Evolutionary conservation across 1,140 invertebrate genomes (phyloP).

Genomic region (Zophobas morio): DNA sequence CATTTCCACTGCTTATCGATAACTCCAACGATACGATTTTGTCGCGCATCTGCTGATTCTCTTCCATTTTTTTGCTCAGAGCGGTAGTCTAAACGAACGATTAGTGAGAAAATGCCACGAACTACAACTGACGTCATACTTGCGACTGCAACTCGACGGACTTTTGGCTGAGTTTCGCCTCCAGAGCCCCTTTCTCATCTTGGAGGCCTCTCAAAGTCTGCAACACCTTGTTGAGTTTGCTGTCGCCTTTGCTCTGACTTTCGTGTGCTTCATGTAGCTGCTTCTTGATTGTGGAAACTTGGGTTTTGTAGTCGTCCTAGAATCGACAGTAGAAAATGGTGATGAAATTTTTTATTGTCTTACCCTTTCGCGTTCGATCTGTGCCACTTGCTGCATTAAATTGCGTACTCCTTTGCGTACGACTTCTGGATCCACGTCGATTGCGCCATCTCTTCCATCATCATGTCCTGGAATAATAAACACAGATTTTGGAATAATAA

Average conservation of each 20-base stretch:
- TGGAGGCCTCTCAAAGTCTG: constrained; percentile 77
- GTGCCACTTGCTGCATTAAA: constrained; percentile 91
- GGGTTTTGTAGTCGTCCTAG: constrained; percentile 84
- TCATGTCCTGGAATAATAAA: constrained; percentile 59
- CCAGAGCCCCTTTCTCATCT: constrained; percentile 83
- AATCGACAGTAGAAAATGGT: constrained; percentile 37
- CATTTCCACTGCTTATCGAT: constrained; percentile 76
- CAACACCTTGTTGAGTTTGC: constrained; percentile 76
- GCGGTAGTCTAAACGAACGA: constrained; percentile 76
- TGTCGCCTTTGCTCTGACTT: constrained; percentile 78
- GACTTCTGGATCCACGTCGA: constrained; percentile 89
- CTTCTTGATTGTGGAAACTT: constrained; percentile 77
- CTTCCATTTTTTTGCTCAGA: constrained; percentile 83
- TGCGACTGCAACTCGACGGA: constrained; percentile 77
- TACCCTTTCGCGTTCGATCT: constrained; percentile 87
- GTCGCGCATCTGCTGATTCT: constrained; percentile 82
- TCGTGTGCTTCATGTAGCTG: constrained; percentile 82
- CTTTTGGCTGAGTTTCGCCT: constrained; percentile 81
- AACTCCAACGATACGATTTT: constrained; percentile 85
- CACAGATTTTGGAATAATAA: constrained; percentile 21
- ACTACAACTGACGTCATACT: constrained; percentile 62
- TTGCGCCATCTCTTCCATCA: constrained; percentile 67
- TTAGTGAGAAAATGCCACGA: constrained; percentile 9
- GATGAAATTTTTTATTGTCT: constrained; percentile 48
- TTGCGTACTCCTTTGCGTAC: constrained; percentile 88